Evolutionary conservation across 2,888 invertebrate genomes (phyloP).

Genomic region (Mycalesis mineus): DNA sequence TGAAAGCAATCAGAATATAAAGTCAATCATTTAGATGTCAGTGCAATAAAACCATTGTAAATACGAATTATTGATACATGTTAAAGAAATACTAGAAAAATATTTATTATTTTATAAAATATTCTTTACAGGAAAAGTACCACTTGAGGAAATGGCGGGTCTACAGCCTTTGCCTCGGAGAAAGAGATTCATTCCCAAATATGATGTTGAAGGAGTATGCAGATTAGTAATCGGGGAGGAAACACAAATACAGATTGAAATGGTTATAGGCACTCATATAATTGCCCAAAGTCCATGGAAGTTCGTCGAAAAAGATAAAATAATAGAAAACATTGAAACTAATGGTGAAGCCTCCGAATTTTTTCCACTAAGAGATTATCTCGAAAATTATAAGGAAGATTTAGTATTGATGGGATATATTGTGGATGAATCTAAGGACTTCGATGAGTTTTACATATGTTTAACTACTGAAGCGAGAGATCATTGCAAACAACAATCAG

Average conservation of each 20-base stretch:
- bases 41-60: neutral
- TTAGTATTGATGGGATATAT: conserved; percentile 82
- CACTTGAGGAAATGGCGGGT: conserved; percentile 39
- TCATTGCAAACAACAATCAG: conserved; percentile 70
- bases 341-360: conserved; percentile 74
- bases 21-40: neutral
- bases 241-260: conserved; percentile 80
- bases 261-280: conserved; percentile 82
- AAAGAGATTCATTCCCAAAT: conserved; percentile 68
- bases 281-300: conserved; percentile 87
- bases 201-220: conserved; percentile 76
- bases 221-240: conserved; percentile 74
- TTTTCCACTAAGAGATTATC: conserved; percentile 50
- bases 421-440: conserved; percentile 78
- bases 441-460: conserved; percentile 84
- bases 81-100: neutral
- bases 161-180: conserved; percentile 50
- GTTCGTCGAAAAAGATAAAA: conserved; percentile 76
- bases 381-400: conserved; percentile 60
- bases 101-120: neutral
- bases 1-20: neutral
- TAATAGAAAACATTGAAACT: conserved; percentile 80
- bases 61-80: too few species aligned
- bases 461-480: conserved; percentile 77
- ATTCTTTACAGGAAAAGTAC: conserved; percentile 41